Conservation (phyloP, 2,113 vertebrate species). For the Psilopogon haemacephalus region DNA sequence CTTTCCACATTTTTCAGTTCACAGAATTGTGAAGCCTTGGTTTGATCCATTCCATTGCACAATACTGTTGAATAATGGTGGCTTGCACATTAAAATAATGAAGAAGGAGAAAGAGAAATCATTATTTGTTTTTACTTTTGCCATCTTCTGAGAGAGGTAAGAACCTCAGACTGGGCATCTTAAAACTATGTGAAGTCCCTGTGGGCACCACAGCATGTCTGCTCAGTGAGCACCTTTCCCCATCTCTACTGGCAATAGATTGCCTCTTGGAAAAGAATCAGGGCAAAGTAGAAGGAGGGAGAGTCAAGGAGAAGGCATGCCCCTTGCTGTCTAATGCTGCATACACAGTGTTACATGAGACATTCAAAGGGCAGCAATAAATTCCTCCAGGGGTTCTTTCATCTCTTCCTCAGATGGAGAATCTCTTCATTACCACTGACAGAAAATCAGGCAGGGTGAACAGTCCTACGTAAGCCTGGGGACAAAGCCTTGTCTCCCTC, state of each 20-base stretch:
- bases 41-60: neutral
- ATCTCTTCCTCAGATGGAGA: neutral
- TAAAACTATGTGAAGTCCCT: neutral
- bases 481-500: neutral
- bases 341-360: neutral
- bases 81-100: neutral
- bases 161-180: neutral
- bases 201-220: accelerated
- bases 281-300: neutral
- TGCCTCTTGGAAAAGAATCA: neutral
- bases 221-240: neutral
- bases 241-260: neutral
- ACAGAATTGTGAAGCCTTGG: neutral
- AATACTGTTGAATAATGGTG: neutral
- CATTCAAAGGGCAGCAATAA: neutral
- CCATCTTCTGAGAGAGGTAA: neutral
- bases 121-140: neutral
- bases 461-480: neutral
- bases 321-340: neutral
- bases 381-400: neutral
- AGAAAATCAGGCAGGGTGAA: neutral
- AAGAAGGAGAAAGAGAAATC: neutral
- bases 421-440: neutral
- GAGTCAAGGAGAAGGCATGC: neutral
- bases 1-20: neutral